These are phyloP conservation scores for Isurus oxyrinchus DNA, from an alignment of 2,113 vertebrate genomes.

Conservation along the genomic window DNA sequence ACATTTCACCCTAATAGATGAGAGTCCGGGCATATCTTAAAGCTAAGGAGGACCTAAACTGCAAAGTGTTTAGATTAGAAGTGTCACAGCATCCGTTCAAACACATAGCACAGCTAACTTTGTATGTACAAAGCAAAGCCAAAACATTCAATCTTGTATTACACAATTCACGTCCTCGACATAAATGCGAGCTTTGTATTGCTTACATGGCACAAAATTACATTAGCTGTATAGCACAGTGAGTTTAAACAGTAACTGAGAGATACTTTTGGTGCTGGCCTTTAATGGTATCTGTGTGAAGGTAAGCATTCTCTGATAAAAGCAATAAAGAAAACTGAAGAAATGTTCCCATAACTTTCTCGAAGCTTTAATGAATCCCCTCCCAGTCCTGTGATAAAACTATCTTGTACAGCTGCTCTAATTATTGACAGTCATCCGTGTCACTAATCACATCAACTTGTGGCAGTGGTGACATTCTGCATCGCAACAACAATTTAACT, in stretches of 20 bases:
- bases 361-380: background rate
- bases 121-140: background rate
- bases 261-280: background rate
- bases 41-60: background rate
- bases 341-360: background rate
- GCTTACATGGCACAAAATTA: background rate
- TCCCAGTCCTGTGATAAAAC: background rate
- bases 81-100: background rate
- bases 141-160: background rate
- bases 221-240: background rate
- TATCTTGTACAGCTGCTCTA: background rate
- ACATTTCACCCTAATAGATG: background rate
- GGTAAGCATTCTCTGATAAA: background rate
- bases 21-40: background rate
- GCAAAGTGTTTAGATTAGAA: background rate
- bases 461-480: background rate
- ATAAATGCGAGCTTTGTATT: background rate
- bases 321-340: background rate
- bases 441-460: background rate
- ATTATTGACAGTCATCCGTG: background rate
- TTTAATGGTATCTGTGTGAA: constrained; percentile 6
- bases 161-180: background rate
- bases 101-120: background rate
- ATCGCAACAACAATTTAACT: background rate
- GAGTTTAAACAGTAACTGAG: constrained; percentile 25